These are phyloP conservation scores for Platypus cylindrus DNA, from an alignment of 2,888 invertebrate genomes.

Conservation along the genomic window DNA sequence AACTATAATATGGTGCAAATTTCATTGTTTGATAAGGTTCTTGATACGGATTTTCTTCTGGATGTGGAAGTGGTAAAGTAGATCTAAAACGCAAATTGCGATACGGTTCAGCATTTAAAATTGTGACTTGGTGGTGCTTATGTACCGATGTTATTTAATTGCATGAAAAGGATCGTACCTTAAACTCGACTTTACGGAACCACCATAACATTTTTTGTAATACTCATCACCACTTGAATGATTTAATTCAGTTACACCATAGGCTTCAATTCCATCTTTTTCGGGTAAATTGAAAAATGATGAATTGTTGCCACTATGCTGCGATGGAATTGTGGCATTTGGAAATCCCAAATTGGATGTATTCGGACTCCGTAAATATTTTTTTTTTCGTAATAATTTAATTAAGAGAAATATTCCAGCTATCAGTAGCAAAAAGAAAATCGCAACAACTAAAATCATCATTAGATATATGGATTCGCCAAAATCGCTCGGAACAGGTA, in stretches of 20 bases:
- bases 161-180: too few species aligned
- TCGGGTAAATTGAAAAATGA: slow-evolving; percentile 34
- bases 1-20: slow-evolving; percentile 64
- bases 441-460: slow-evolving; percentile 63
- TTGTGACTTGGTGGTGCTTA: too few species aligned
- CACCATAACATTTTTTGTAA: slow-evolving; percentile 39
- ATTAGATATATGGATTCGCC: slow-evolving; percentile 64
- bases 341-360: slow-evolving; percentile 44
- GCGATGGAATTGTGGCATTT: slow-evolving; percentile 28
- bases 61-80: slow-evolving; percentile 42
- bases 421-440: slow-evolving; percentile 53
- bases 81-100: slow-evolving; percentile 25
- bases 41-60: slow-evolving; percentile 57
- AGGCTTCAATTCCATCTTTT: slow-evolving; percentile 37
- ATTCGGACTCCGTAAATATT: slow-evolving; percentile 53
- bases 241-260: slow-evolving; percentile 41
- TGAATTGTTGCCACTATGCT: slow-evolving; percentile 35
- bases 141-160: too few species aligned
- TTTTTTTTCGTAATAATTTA: slow-evolving; percentile 4
- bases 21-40: slow-evolving; percentile 67
- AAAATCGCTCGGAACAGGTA: slow-evolving; percentile 50
- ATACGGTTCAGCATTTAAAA: too few species aligned
- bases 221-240: slow-evolving; percentile 36
- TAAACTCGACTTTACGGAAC: slow-evolving; percentile 35
- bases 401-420: slow-evolving; percentile 56